These are phyloP conservation scores for Caenorhabditis becei DNA, from an alignment of 2,888 invertebrate species.

Conservation along the genomic window DNA sequence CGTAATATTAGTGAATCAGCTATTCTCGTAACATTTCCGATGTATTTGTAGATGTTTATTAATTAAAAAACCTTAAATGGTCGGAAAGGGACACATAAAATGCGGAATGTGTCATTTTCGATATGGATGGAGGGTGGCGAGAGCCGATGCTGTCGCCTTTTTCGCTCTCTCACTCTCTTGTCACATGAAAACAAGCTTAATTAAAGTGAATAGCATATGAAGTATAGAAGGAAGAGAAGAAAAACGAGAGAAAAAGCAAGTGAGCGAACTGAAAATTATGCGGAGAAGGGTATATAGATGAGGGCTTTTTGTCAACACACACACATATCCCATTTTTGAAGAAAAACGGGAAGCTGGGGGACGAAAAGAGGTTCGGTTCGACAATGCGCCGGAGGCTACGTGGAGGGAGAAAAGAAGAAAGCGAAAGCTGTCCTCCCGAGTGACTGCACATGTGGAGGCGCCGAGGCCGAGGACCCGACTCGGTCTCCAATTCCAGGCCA, in stretches of 20 bases:
- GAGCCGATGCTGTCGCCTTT: conserved; percentile 4
- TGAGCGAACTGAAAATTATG: conserved; percentile 22
- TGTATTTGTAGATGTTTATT: no score
- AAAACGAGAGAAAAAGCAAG: conserved; percentile 12
- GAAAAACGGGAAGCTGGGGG: conserved; percentile 15
- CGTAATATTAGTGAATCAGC: neutral
- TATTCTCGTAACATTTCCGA: no score
- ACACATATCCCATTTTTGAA: conserved; percentile 5
- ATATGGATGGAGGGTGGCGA: neutral
- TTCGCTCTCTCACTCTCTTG: conserved; percentile 12
- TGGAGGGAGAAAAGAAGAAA: conserved; percentile 50
- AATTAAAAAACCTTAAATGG: no score
- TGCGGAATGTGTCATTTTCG: conserved; percentile 7
- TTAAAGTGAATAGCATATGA: conserved; percentile 40
- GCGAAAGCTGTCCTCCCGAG: conserved; percentile 31
- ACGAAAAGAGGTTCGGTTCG: conserved; percentile 16
- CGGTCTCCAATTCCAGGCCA: conserved; percentile 3
- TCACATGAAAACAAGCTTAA: conserved; percentile 41
- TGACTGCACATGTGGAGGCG: conserved; percentile 45
- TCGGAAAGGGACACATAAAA: conserved; percentile 4
- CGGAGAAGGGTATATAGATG: conserved; percentile 15
- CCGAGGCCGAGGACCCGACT: conserved; percentile 4
- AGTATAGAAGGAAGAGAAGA: conserved; percentile 20
- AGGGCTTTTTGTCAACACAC: conserved; percentile 16
- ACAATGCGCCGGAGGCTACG: conserved; percentile 29